Base-by-base conservation (phyloP, 1,140 invertebrate species). In the Eubasilissa regina region DNA sequence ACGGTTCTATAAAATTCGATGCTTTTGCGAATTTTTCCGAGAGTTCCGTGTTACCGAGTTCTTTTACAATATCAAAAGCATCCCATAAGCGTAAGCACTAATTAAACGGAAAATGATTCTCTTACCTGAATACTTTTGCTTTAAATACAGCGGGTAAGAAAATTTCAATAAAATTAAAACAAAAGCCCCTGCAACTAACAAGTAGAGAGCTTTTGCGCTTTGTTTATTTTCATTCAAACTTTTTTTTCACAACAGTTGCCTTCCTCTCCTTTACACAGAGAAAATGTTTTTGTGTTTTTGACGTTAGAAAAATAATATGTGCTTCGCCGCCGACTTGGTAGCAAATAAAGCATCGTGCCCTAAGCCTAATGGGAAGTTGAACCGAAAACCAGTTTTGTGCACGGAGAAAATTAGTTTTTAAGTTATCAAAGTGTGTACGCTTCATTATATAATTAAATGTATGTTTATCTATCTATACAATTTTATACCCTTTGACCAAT, bases 241-340 rank as follows among this genome's bases (percentile, higher is more conserved):
- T 75, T 56, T n/a, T 55, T 56, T 75, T 0, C 45, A 12, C 48
- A 55, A 51, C 60, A 21, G 78, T 76, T 79, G 75, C 56, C 74
- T 45, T 43, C 21, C 35, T 35, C 56, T 55, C 17, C 60, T 81
- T 78, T 81, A 47, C 43, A 60, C 62, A 81, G 78, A 68, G 17
- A 55, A 47, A 75, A 78, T 35, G 80, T 82, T 82, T 82, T 81
- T 77, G 51, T 82, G 80, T 82, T 82, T 82, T 77, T 82, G 80
- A 82, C 77, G 68, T 72, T 66, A 82, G 75, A 77, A 77, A 74
- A 78, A 76, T 77, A 81, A 81, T 76, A 70, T 80, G 70, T 78
- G 76, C 80, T 35, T 35, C 25, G 25, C 68, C n/a, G 44, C 17
- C 53, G 21, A 51, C 66, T 77, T 73, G 48, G 12, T 56, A 43